Percentiles rank a stretch among this genome's conserved stretches.
Evolutionary conservation across 2,888 invertebrate genomes (phyloP).

Genomic region (Dicyrtomina minuta): DNA sequence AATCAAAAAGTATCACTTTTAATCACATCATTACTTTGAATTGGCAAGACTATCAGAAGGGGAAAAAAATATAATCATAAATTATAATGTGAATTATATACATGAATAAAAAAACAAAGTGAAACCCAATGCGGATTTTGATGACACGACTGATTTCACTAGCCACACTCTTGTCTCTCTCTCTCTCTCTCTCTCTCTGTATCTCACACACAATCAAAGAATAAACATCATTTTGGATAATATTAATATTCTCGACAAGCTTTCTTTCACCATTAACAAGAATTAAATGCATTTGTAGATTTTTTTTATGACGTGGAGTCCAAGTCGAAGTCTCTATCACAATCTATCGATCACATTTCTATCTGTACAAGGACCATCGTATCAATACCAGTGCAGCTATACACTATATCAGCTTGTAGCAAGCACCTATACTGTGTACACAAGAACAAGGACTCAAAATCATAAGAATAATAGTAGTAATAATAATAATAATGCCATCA

Average conservation of each 20-base stretch:
- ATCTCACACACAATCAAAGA: slow-evolving; percentile 7
- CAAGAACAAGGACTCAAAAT: not conserved
- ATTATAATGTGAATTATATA: not conserved
- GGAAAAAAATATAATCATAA: not conserved
- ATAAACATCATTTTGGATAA: not conserved
- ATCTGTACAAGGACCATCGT: not conserved
- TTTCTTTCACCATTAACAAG: not conserved
- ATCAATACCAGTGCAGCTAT: not conserved
- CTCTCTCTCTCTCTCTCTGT: no score
- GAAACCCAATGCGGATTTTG: slow-evolving; percentile 6
- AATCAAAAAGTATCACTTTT: slow-evolving; percentile 29
- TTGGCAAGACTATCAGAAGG: slow-evolving; percentile 14
- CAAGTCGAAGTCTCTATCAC: no score
- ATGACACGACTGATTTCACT: slow-evolving; percentile 6
- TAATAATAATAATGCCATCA: no score
- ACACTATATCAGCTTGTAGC: not conserved
- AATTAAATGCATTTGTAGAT: not conserved
- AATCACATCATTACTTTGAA: slow-evolving; percentile 21
- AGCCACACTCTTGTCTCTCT: not conserved
- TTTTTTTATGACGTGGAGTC: not conserved
- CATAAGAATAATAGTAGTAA: no score
- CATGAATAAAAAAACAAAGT: not conserved
- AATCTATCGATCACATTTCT: slow-evolving; percentile 7
- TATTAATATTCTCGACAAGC: not conserved
- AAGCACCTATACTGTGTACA: not conserved